Base-by-base conservation (phyloP, 2,113 vertebrate genomes). In the Solenodon paradoxus region DNA sequence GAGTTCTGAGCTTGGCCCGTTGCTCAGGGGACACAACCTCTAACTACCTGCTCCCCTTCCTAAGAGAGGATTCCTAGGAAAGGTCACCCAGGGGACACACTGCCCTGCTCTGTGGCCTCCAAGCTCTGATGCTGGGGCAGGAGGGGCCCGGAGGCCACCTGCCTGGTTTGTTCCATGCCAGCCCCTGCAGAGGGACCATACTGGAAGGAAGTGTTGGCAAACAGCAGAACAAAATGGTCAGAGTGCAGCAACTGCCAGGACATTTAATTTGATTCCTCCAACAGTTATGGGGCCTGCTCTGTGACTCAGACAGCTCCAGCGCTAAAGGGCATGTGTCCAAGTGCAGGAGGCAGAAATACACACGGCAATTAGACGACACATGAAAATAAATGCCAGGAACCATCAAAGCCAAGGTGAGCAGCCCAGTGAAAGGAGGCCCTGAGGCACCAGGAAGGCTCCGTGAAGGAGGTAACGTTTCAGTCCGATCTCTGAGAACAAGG, bases 221-320 rank as follows among this genome's bases (percentile, higher is more conserved):
- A 92, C 6, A 20, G 59, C 72, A 84, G 90, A 80, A 95, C 83
- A 87, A 71, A 92, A 92, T 55, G 87, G 88, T 83, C 87, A 90
- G 92, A 71, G 80, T 7, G 55, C 82, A 88, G 91, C 82, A 16
- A 68, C 22, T 84, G 91, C 96, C 82, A 75, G 92, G 79, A 95
- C 90, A 92, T 90, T 95, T 95, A 97, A 97, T 96, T 95, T 80
- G 96, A 97, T 97, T 97, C 75, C 75, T 77, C 69, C 61, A 93
- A 77, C 92, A 74, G 55, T 95, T 93, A 96, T 66, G 75, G 87
- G 90, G 72, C 78, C 94, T 95, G 90, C 59, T 95, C 88, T 40
- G 72, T 95, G 97, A 94, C 95, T 97, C 96, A 96, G 64, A 82
- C 0, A 3, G 79, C 64, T 88, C 40, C 87, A 90, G 89, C 90